A percentile compares a stretch with the other conserved stretches of the same genome.
phyloP scores from a whole-genome alignment of 2,888 invertebrate species.

The Choristoneura rosaceana region DNA sequence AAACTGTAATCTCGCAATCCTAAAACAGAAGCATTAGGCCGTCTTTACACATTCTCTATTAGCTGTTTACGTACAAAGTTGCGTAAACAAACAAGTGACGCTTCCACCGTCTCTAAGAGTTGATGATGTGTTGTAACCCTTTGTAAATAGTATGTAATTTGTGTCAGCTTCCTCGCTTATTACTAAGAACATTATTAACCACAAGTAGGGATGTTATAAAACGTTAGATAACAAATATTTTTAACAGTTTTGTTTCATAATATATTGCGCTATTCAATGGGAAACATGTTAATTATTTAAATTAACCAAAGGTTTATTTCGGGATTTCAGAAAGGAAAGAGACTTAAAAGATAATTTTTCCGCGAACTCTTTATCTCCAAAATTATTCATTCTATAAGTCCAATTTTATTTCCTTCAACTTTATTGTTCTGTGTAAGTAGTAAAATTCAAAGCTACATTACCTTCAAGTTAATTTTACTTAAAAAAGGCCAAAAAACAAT shows the following conservation, averaged over 20 bases:
- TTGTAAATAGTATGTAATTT: constrained; percentile 56
- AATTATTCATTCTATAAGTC: background rate
- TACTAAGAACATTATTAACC: constrained; percentile 32
- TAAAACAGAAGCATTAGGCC: constrained; percentile 6
- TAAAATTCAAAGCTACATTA: constrained; percentile 30
- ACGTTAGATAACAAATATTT: background rate
- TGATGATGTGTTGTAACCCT: constrained; percentile 55
- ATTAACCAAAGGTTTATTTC: no score
- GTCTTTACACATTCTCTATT: constrained; percentile 60
- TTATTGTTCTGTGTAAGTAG: constrained; percentile 11
- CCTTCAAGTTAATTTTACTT: constrained; percentile 3
- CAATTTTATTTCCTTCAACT: constrained; percentile 1
- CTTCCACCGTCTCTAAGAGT: constrained; percentile 59
- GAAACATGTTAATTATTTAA: no score
- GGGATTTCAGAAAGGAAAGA: background rate
- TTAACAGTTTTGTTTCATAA: background rate
- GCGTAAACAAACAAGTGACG: constrained; percentile 60
- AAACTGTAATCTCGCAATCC: constrained; percentile 44
- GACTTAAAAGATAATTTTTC: background rate
- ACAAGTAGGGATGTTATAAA: background rate
- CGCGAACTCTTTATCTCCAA: background rate
- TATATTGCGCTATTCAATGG: background rate
- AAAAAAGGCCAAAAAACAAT: background rate
- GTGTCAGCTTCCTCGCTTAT: constrained; percentile 53
- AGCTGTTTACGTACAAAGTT: constrained; percentile 56